Conservation (phyloP, 2,113 vertebrate genomes). For the Typhlomys cinereus region DNA sequence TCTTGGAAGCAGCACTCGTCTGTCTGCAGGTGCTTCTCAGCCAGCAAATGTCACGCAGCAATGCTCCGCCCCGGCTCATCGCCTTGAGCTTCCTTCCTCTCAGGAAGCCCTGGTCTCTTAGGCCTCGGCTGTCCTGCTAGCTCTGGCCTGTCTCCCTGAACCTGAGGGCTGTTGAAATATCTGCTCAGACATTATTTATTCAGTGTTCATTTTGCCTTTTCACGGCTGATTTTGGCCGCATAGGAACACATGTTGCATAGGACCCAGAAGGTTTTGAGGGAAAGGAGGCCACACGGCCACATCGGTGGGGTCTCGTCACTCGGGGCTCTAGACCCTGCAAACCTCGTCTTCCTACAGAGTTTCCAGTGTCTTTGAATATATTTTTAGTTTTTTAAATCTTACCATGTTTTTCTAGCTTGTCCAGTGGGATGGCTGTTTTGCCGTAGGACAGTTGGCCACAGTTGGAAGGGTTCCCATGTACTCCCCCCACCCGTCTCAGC, state of each 20-base stretch:
- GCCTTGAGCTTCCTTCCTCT: background rate
- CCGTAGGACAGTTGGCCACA: background rate
- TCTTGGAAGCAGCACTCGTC: background rate
- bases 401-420: background rate
- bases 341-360: background rate
- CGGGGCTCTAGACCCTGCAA: background rate
- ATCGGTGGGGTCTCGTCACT: background rate
- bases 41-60: background rate
- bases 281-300: background rate
- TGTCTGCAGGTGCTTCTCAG: background rate
- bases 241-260: fast-evolving
- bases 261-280: background rate
- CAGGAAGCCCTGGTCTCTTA: background rate
- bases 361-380: background rate
- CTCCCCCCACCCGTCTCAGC: background rate
- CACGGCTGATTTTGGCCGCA: background rate
- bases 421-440: background rate
- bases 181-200: background rate
- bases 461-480: background rate
- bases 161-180: background rate
- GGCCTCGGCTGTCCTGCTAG: background rate
- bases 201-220: background rate
- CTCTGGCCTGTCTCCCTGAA: background rate
- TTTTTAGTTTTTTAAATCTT: background rate
- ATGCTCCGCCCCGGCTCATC: too few relatives aligned